Evolutionary conservation across 2,797 vertebrate genomes (phyloP), one percentile per base, ranked within the genome.

Genomic region (Etheostoma perlongum): DNA sequence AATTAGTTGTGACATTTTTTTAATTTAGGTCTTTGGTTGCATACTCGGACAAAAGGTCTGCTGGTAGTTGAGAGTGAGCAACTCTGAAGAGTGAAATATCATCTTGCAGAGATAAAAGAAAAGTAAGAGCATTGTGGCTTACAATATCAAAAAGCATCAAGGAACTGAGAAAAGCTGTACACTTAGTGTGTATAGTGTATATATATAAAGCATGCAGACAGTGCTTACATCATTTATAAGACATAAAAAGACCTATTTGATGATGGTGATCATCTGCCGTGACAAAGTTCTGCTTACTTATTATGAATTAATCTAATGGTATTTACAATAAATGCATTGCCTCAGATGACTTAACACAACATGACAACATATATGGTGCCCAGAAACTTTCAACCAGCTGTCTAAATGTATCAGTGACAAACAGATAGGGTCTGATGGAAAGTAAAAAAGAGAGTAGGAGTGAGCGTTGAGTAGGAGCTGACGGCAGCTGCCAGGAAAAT

Each of bases 401-500:
- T 75, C 79, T 65, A 13, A 84, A 67, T 30, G 72, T 77, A 84
- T 87, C 84, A 73, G 49, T 0, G 59, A 42, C 79, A 12, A 40
- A 23, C 59, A 62, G 76, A 58, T 11, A 2, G 62, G 77, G 64
- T 58, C 66, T 61, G 74, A 79, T 76, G 68, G 64, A 80, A 21
- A 81, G 81, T 14, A 74, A 81, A 44, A 42, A 58, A 36, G 67
- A 33, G 77, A 58, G 84, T 44, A 23, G 83, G 80, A 52, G 78
- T 54, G 65, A 76, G 71, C 10, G 74, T 58, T 66, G 76, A 84
- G 87, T 58, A 21, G 75, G 78, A 85, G 78, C 78, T 48, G 70
- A 76, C 5, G 67, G 74, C 21, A 48, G 76, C 78, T 87, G 91
- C 90, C 93, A 94, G 94, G 91, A 93, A 93, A 94, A 92, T 86